Percentiles rank a stretch among this genome's conserved stretches.
Conservation (phyloP, 2,113 vertebrate species). For the Empidonax traillii region DNA sequence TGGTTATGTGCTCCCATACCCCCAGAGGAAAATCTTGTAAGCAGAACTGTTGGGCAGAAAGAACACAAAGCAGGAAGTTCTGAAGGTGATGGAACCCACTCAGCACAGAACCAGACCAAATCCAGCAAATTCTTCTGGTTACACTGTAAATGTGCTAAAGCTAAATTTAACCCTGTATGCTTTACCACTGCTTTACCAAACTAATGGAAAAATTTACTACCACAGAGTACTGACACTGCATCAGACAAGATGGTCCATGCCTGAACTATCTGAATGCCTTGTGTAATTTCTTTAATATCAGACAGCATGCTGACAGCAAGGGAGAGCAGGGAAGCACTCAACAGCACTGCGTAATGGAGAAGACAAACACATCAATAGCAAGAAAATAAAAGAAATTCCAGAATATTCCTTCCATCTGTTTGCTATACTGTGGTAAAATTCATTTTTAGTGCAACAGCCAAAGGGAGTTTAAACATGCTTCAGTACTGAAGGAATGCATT, state of each 20-base stretch:
- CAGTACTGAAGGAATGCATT: neutral
- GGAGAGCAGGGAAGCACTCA: neutral
- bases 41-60: neutral
- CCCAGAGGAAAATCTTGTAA: neutral
- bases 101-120: neutral
- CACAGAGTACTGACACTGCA: neutral
- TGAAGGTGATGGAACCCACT: neutral
- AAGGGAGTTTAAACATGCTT: neutral
- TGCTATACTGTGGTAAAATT: neutral
- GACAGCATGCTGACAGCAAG: neutral
- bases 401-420: neutral
- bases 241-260: neutral
- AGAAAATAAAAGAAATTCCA: neutral
- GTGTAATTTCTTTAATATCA: neutral
- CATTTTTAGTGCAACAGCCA: neutral
- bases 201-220: neutral
- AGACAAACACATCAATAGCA: neutral
- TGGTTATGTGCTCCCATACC: neutral
- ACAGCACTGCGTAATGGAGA: neutral
- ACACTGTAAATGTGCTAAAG: accelerated
- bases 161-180: neutral
- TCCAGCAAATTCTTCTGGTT: neutral
- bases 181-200: neutral
- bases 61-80: neutral
- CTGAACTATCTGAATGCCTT: neutral